Base-by-base conservation (phyloP, 35 echinoderm and acorn worm species). In the Chiridota heheva region DNA sequence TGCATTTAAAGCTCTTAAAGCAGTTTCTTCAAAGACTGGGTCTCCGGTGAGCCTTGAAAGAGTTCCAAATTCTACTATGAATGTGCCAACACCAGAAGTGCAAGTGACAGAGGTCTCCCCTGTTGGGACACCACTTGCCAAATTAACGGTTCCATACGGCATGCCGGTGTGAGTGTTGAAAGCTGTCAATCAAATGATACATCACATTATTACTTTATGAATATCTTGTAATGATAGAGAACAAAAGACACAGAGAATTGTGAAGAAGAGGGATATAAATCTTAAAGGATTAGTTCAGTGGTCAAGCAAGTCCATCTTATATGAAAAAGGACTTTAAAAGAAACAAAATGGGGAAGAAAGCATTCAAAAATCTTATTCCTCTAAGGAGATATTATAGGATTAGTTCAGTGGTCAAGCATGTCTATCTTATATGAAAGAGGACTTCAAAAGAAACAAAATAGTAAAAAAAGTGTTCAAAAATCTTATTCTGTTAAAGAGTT, bases 101-200 rank as follows among this genome's bases (percentile, higher is more conserved):
- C 93, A 97, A 0, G 93, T 91, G 24, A 97, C 80, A 2, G 85
- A 56, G 2, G 88, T 97, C 80, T 97, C 93, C 24, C 84, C 84
- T 28, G 86, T 43, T 13, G 93, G 93, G 8, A 97, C 93, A 27
- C 93, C 93, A 76, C 91, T 48, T 22, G 79, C 69, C 20, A 97
- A 44, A 55, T 97, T 97, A 17, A 97, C 87, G 0, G 93, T 97
- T 7, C 93, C 93, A 84, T 97, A 97, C 1, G 93, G 93, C 88
- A 97, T 97, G 4, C 88, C 84, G 8, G 88, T 87, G 0, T 77
- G 77, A 37, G 93, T 97, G 24, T 91, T 47, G 81, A 97, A 97
- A 35, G 88, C 93, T 97, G 44, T 1, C 72, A 67, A 61, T 13
- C 43, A 32, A 31, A 28, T 17, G 13, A 15, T 43, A 72, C 10